Evolutionary conservation across 1,140 invertebrate species (phyloP).

Genomic region (Drosophila baimaii): DNA sequence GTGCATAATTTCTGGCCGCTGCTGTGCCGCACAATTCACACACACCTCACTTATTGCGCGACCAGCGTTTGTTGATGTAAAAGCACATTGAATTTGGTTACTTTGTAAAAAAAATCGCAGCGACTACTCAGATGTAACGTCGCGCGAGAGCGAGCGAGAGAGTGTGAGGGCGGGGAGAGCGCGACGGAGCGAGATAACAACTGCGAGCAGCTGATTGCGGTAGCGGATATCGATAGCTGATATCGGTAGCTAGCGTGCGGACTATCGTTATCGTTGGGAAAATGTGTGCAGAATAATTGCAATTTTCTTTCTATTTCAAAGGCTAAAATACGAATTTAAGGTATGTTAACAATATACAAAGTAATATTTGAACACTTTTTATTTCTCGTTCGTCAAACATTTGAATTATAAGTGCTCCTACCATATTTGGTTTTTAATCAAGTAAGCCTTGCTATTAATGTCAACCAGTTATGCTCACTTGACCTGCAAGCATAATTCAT

Average conservation of each 20-base stretch:
- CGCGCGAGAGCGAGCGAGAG: constrained; percentile 18
- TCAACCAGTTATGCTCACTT: too few species aligned
- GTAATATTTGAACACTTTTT: too few species aligned
- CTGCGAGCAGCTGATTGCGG: constrained; percentile 23
- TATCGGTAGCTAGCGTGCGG: constrained; percentile 13
- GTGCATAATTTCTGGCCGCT: constrained; percentile 27
- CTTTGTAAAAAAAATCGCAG: constrained; percentile 27
- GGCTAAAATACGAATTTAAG: too few species aligned
- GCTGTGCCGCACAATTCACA: constrained; percentile 35
- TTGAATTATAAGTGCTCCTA: not conserved
- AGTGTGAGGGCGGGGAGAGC: constrained; percentile 4
- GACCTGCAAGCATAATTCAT: not conserved
- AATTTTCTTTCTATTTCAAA: too few species aligned
- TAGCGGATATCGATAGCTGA: constrained; percentile 7
- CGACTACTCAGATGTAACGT: constrained; percentile 42
- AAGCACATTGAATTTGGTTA: constrained; percentile 57
- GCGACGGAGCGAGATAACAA: constrained; percentile 24
- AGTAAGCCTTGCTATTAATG: not conserved
- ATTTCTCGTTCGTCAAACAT: too few species aligned
- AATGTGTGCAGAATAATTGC: too few species aligned
- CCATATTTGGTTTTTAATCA: not conserved
- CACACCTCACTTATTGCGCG: constrained; percentile 37
- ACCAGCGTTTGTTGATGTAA: constrained; percentile 50
- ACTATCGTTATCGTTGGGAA: constrained; percentile 10
- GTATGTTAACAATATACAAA: too few species aligned